Base-by-base conservation (phyloP, 2,888 invertebrate genomes). In the Melangyna quadrimaculata region DNA sequence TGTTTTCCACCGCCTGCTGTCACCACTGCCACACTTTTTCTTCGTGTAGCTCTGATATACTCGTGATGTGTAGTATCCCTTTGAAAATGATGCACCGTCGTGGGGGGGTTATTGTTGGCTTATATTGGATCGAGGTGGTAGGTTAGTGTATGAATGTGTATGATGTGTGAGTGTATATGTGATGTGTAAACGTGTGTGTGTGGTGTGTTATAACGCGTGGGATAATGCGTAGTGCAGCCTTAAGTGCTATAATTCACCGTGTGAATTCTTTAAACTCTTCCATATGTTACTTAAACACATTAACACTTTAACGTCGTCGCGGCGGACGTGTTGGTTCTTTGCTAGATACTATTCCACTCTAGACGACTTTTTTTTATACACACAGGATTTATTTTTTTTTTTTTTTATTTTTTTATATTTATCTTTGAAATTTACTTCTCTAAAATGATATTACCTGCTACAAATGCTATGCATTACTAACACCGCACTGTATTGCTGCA, bases 201-300 rank as follows among this genome's bases (percentile, higher is more conserved):
- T 78, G 22, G 17, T 81, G 81, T 86, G 87, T 84, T 80, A 84
- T 84, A 78, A 81, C 77, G 88, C 88, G 87, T 83, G 72, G 70
- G 77, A 79, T 87, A 78, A 81, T 86, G 86, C 80, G 84, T 78
- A 73, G 86, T 86, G 86, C 77, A 81, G 78, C 73, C 86, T 81
- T 81, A 86, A 86, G 86, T 73, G 86, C 86, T 86, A 86, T 86
- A 81, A 86, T 81, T 86, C 86, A 86, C 81, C 86, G 81, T 81
- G 77, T 80, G 86, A 81, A 86, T 81, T 81, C 19, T 71, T 73
- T 73, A 79, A 74, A 79, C 53, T 79, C 79, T 78, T 73, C 83
- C 83, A 83, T 83, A 83, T 78, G 83, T 74, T 79, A 71, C 48
- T 78, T 65, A 83, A 83, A 78, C 86, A 77, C 81, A 86, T 86